A percentile compares a stretch with the other conserved stretches of the same genome.
These are phyloP conservation scores for Marasmarcha lunaedactyla DNA, from an alignment of 2,888 invertebrate genomes.

Conservation along the genomic window DNA sequence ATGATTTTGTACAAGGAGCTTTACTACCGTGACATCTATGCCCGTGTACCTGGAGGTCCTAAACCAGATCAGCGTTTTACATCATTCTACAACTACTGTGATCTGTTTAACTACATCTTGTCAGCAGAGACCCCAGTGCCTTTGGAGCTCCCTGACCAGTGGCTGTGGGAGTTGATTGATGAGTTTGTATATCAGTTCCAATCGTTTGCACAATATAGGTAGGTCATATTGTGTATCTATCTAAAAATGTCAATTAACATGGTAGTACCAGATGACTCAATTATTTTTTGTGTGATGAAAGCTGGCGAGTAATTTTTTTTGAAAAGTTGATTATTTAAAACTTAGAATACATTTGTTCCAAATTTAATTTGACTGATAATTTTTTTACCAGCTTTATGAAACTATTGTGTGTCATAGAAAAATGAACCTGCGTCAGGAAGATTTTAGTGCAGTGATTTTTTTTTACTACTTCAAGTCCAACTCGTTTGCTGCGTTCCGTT, in stretches of 20 bases:
- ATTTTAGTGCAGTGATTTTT: no score
- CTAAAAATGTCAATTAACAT: slow-evolving; percentile 8
- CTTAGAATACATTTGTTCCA: no score
- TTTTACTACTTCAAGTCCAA: no score
- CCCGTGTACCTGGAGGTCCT: slow-evolving; percentile 89
- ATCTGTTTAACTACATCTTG: slow-evolving; percentile 95
- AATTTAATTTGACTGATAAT: no score
- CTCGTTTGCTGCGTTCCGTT: no score
- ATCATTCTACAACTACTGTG: slow-evolving; percentile 98
- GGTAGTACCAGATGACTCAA: slow-evolving; percentile 2
- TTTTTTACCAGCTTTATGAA: no score
- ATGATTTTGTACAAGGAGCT: slow-evolving; percentile 97
- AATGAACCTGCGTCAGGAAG: no score
- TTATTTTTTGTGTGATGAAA: slow-evolving; percentile 10
- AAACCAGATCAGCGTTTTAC: slow-evolving; percentile 92
- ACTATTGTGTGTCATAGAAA: no score
- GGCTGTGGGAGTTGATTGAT: slow-evolving; percentile 99
- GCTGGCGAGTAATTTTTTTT: no score
- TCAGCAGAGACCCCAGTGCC: slow-evolving; percentile 90
- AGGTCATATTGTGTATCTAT: slow-evolving; percentile 23
- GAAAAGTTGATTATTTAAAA: no score
- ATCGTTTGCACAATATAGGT: slow-evolving; percentile 88
- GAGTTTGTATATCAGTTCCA: slow-evolving; percentile 99
- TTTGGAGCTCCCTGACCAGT: slow-evolving; percentile 94
- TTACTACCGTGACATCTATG: slow-evolving; percentile 97